Base-by-base conservation (phyloP, 2,113 vertebrate species). In the Gallinago media region DNA sequence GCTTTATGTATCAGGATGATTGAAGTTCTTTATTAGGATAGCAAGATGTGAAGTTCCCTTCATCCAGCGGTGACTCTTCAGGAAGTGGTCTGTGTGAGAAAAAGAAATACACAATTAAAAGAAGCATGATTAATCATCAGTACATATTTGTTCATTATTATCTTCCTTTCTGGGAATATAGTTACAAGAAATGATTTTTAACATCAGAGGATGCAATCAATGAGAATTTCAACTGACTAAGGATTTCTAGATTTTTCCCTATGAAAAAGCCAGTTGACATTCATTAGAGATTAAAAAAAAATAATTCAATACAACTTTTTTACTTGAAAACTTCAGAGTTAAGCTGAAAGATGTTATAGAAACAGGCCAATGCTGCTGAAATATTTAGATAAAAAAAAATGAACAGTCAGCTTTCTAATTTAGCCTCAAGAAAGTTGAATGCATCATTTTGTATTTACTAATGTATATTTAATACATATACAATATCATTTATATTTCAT, bases 211-310 rank as follows among this genome's bases (percentile, higher is more conserved):
- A 54, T 88, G 50, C 59, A 91, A 90, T 96, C 95, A 86, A 88
- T 96, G 65, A 78, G 9, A 19, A 23, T 94, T 95, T 94, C 95
- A 75, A 90, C 93, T 96, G 93, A 95, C 85, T 96, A 95, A 96
- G 94, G 85, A 80, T 77, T 95, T 96, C 88, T 88, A 83, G 63
- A 29, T 58, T 97, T 97, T 96, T 93, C 38, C 16, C 50, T 86
- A 26, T 93, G 63, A 93, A 97, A 80, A 95, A 74, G 5, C 6
- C 58, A 74, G 65, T 86, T 96, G 79, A 86, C 68, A 83, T 95
- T 95, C 79, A 71, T 94, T 95, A 95, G 38, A 29, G 47, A 21
- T 79, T 67, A 4, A 85, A 85, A 72, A 72, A 85, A 81, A 81
- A 6, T 59, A 87, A 74, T 15, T 95, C 92, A 56, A 80, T 92